Evolutionary conservation across 2,113 vertebrate species (phyloP).

Genomic region (Murina feae): DNA sequence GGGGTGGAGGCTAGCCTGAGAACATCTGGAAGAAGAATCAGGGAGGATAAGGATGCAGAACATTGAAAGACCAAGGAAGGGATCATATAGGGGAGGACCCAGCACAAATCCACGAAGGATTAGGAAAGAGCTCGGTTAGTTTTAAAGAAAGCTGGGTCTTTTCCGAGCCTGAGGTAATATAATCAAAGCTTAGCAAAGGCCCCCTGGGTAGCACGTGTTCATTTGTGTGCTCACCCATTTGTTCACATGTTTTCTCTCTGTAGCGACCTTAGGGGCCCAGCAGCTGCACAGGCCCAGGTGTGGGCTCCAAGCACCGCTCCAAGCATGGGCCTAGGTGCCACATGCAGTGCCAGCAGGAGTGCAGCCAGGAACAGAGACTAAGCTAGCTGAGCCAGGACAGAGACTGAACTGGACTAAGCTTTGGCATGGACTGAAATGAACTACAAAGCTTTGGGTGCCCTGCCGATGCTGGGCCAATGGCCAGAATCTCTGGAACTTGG

Average conservation of each 20-base stretch:
- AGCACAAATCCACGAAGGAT: not conserved
- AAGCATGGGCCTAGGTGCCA: not conserved
- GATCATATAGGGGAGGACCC: not conserved
- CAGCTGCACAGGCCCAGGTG: not conserved
- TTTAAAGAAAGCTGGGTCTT: not conserved
- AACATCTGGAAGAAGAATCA: not conserved
- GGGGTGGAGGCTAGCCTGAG: not conserved
- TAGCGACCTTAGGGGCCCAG: not conserved
- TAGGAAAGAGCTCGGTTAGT: not conserved
- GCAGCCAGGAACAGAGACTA: not conserved
- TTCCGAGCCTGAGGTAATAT: not conserved
- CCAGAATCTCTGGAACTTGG: not conserved
- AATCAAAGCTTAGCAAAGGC: not conserved
- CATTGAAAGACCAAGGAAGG: not conserved
- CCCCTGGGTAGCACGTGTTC: not conserved
- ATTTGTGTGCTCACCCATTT: not conserved
- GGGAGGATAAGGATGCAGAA: not conserved
- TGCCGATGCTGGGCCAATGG: not conserved
- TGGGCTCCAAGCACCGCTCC: not conserved
- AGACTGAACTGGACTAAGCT: not conserved
- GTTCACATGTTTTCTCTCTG: not conserved
- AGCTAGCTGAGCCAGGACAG: not conserved
- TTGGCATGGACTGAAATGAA: not conserved
- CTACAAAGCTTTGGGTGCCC: not conserved
- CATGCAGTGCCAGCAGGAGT: not conserved